Conservation (phyloP, 2,113 vertebrate genomes). For the Varanus salvator region DNA sequence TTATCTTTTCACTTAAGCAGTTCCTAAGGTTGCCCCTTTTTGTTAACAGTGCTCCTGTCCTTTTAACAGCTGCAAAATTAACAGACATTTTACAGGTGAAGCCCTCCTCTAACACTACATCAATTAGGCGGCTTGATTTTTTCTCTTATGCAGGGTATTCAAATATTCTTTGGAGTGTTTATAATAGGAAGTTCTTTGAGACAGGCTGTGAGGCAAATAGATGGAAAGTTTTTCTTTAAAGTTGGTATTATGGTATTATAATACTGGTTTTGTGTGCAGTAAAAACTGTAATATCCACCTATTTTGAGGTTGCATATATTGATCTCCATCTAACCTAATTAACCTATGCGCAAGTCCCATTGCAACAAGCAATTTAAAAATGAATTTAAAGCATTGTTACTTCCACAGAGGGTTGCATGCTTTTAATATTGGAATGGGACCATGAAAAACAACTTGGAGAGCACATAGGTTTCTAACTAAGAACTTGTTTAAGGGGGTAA, state of each 20-base stretch:
- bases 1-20: not conserved
- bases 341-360: not conserved
- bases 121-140: not conserved
- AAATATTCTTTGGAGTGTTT: not conserved
- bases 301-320: not conserved
- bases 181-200: constrained; percentile 9
- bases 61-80: not conserved
- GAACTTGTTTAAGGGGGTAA: not conserved
- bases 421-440: not conserved
- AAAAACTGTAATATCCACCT: not conserved
- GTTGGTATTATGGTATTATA: not conserved
- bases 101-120: not conserved
- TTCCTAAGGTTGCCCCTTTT: not conserved
- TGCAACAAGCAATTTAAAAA: not conserved
- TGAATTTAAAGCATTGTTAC: not conserved
- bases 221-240: not conserved
- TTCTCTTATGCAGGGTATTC: not conserved
- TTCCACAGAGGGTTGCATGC: too few species aligned
- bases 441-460: not conserved
- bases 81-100: not conserved
- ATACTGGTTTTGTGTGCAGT: not conserved
- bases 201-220: not conserved
- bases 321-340: not conserved
- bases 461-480: not conserved
- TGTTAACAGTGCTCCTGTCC: not conserved